Evolutionary conservation across 1,140 invertebrate species (phyloP).

Genomic region (Diplogasteroides magnus): DNA sequence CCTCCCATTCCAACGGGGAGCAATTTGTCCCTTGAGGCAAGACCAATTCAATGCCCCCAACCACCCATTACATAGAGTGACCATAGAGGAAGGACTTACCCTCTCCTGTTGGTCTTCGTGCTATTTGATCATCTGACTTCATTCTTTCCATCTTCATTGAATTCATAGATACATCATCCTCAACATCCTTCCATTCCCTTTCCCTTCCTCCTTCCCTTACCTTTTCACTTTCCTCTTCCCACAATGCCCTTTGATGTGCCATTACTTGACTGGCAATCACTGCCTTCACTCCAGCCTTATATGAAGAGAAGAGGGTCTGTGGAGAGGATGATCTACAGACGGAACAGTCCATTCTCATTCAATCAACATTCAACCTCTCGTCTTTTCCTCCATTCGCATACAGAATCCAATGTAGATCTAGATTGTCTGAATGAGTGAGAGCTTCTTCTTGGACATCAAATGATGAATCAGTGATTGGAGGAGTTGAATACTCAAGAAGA

Average conservation of each 20-base stretch:
- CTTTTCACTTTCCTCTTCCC: neutral
- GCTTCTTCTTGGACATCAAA: constrained; percentile 11
- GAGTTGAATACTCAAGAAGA: constrained; percentile 29
- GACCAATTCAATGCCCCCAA: too few relatives aligned
- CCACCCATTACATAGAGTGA: neutral
- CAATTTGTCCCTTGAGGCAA: constrained; percentile 3
- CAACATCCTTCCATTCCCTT: too few relatives aligned
- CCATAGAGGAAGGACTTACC: neutral
- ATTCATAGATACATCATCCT: neutral
- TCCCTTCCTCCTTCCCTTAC: too few relatives aligned
- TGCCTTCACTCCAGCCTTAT: neutral
- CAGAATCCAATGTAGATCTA: constrained; percentile 29
- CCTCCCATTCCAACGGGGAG: constrained; percentile 4
- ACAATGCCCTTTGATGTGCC: neutral
- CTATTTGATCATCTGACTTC: neutral
- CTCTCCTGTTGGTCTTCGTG: neutral
- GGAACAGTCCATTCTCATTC: too few relatives aligned
- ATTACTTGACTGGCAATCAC: neutral
- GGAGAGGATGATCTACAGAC: neutral
- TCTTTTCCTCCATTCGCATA: neutral
- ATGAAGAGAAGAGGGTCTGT: neutral
- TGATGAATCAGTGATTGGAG: constrained; percentile 22
- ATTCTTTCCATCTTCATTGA: neutral
- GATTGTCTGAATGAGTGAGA: constrained; percentile 18
- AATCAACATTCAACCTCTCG: constrained; percentile 9